Conservation (phyloP, 1,140 invertebrate species). For the Scaptodrosophila lebanonensis region DNA sequence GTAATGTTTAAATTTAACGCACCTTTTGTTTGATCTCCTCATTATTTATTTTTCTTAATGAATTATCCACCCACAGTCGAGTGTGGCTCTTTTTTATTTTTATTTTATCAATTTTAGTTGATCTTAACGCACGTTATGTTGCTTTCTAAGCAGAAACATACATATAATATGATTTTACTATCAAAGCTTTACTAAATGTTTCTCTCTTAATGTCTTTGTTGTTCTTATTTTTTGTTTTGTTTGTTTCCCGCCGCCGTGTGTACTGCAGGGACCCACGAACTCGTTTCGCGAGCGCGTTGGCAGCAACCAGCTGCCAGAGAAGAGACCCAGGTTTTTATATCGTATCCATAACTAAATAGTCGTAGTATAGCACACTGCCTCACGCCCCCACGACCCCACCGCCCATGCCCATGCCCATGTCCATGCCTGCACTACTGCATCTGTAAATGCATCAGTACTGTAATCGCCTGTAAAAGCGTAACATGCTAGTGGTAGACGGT, state of each 20-base stretch:
- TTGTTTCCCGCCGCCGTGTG: slow-evolving; percentile 15
- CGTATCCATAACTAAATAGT: slow-evolving; percentile 47
- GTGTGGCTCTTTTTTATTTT: slow-evolving; percentile 11
- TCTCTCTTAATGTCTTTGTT: slow-evolving; percentile 51
- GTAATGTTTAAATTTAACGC: slow-evolving; percentile 15
- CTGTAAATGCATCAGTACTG: slow-evolving; percentile 32
- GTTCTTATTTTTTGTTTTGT: slow-evolving; percentile 37
- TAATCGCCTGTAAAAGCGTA: too few relatives aligned
- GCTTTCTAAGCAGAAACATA: too few relatives aligned
- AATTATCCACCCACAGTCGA: neutral
- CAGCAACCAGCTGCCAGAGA: slow-evolving; percentile 89
- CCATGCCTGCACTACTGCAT: slow-evolving; percentile 35
- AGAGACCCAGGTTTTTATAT: slow-evolving; percentile 85
- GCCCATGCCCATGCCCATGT: slow-evolving; percentile 13
- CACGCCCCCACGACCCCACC: slow-evolving; percentile 5
- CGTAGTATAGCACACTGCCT: slow-evolving; percentile 10
- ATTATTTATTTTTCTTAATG: slow-evolving; percentile 16
- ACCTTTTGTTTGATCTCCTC: slow-evolving; percentile 6
- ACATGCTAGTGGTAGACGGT: too few relatives aligned
- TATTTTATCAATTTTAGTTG: slow-evolving; percentile 9
- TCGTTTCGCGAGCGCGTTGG: slow-evolving; percentile 91
- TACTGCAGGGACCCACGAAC: slow-evolving; percentile 80
- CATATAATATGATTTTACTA: slow-evolving; percentile 8
- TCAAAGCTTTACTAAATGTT: slow-evolving; percentile 28
- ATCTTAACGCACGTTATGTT: too few relatives aligned